These are phyloP conservation scores for Hydropsyche tenuis DNA, from an alignment of 1,140 invertebrate genomes.

Conservation along the genomic window DNA sequence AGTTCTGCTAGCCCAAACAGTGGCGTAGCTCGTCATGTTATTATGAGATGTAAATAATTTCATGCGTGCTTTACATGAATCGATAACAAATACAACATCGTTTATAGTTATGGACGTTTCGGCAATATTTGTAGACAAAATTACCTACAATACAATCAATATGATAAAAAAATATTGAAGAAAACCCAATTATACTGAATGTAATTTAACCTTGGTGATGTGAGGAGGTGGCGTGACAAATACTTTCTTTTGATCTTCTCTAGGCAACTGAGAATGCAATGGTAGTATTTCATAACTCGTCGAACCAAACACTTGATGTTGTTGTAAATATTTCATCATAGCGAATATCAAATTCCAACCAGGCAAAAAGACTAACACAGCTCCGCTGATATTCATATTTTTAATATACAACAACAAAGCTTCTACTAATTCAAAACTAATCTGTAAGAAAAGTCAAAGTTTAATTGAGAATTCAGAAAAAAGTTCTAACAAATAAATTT, in stretches of 20 bases:
- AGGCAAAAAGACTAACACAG: conserved; percentile 90
- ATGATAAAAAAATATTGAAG: not conserved
- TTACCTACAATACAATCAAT: conserved; percentile 64
- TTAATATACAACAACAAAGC: conserved; percentile 80
- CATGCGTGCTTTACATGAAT: conserved; percentile 94
- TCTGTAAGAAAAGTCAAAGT: conserved; percentile 59
- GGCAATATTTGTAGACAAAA: conserved; percentile 90
- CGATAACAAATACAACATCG: conserved; percentile 95
- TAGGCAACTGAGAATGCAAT: conserved; percentile 88
- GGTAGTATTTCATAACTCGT: conserved; percentile 76
- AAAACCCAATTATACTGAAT: not conserved
- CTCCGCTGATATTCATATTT: conserved; percentile 74
- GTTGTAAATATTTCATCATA: conserved; percentile 83
- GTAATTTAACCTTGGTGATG: conserved; percentile 69
- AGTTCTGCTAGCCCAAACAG: conserved; percentile 90
- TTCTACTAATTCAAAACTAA: conserved; percentile 92
- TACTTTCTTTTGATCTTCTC: conserved; percentile 88
- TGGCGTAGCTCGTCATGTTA: conserved; percentile 94
- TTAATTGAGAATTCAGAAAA: not conserved
- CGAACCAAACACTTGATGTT: conserved; percentile 78
- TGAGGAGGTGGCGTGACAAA: conserved; percentile 78
- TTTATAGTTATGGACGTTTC: conserved; percentile 97
- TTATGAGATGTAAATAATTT: conserved; percentile 95
- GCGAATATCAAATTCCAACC: conserved; percentile 96
- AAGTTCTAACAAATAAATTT: not conserved